These are phyloP conservation scores for Epirrhoe tristata DNA, from an alignment of 2,888 invertebrate species.

Conservation along the genomic window DNA sequence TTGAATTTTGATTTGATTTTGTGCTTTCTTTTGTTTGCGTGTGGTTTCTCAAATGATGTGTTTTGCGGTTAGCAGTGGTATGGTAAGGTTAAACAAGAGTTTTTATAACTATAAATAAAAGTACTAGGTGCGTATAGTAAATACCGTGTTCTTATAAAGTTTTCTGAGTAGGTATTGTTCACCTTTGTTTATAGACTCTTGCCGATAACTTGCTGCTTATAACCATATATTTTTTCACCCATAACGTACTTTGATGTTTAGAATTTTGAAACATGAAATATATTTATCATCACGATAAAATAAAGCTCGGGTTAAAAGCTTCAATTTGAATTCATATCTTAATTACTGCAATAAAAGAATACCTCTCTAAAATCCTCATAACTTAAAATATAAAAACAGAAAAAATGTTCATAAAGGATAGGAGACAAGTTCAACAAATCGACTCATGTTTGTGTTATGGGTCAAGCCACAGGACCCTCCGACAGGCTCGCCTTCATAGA, in stretches of 20 bases:
- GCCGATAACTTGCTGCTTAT: too few relatives aligned
- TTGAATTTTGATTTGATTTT: conserved; percentile 63
- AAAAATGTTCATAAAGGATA: conserved; percentile 75
- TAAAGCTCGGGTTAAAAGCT: conserved; percentile 71
- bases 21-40: conserved; percentile 26
- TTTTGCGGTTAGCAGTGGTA: too few relatives aligned
- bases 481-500: conserved; percentile 50
- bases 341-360: conserved; percentile 81
- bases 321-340: conserved; percentile 76
- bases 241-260: conserved; percentile 14
- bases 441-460: conserved; percentile 66
- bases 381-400: conserved; percentile 72
- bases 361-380: conserved; percentile 74
- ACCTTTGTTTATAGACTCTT: too few relatives aligned
- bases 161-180: too few relatives aligned
- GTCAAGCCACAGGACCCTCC: conserved; percentile 58
- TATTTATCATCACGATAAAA: conserved; percentile 57
- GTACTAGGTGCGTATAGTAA: not conserved
- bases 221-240: too few relatives aligned
- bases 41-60: not conserved
- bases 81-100: too few relatives aligned
- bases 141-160: too few relatives aligned
- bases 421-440: conserved; percentile 69
- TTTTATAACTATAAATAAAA: too few relatives aligned
- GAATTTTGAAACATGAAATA: conserved; percentile 44